Evolutionary conservation across 2,797 vertebrate genomes (phyloP).

Genomic region (Halcyon smyrnensis): DNA sequence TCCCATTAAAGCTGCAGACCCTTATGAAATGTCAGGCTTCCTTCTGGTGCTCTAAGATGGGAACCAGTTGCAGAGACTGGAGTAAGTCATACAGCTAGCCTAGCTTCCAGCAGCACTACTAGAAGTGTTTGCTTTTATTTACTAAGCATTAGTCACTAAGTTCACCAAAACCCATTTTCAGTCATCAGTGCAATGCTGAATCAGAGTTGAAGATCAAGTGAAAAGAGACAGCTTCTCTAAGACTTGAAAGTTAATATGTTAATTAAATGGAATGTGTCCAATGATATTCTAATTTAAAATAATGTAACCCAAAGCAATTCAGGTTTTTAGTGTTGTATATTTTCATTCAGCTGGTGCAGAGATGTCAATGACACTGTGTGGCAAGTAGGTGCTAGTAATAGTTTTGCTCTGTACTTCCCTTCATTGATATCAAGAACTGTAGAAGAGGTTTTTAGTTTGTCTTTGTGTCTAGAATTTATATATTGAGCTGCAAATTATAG

Average conservation of each 20-base stretch:
- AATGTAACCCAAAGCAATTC: neutral
- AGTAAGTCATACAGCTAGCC: neutral
- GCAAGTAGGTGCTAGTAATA: neutral
- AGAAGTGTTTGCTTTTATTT: neutral
- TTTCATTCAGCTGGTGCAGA: neutral
- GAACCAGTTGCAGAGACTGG: neutral
- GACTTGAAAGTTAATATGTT: neutral
- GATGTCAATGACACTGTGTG: neutral
- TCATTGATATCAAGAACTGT: neutral
- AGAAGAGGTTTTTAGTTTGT: neutral
- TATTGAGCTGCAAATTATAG: conserved; percentile 25
- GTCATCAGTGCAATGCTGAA: neutral
- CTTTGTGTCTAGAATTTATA: neutral
- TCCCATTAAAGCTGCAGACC: conserved; percentile 9
- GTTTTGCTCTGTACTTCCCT: neutral
- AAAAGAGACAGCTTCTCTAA: neutral
- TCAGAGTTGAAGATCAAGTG: neutral
- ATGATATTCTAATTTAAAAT: neutral
- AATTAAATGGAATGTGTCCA: neutral
- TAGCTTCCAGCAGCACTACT: neutral
- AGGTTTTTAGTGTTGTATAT: neutral
- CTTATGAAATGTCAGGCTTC: conserved; percentile 13
- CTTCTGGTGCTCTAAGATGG: neutral
- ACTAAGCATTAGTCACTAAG: neutral
- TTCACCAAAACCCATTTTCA: neutral